Evolutionary conservation across 2,888 invertebrate genomes (phyloP).

Genomic region (Rotaria magnacalcarata): DNA sequence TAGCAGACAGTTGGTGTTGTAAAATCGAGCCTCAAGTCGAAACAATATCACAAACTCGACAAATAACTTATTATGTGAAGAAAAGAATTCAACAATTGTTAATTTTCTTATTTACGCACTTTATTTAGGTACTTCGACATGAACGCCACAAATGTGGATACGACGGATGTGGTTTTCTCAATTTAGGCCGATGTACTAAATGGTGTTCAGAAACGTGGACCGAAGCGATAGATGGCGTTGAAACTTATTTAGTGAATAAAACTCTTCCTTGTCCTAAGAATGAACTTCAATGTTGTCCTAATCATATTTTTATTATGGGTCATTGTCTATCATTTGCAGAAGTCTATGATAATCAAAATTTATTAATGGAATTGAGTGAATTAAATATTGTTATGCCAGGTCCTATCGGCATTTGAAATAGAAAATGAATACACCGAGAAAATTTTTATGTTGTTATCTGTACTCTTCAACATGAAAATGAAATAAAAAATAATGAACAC

Average conservation of each 20-base stretch:
- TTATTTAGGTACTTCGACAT: not conserved
- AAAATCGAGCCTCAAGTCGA: not conserved
- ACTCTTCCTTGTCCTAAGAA: slow-evolving; percentile 33
- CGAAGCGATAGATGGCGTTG: not conserved
- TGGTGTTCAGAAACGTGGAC: not conserved
- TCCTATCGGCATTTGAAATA: not conserved
- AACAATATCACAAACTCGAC: slow-evolving; percentile 37
- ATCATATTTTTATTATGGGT: slow-evolving; percentile 37
- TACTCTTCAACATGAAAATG: no score
- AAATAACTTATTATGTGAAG: not conserved
- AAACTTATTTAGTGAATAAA: slow-evolving; percentile 37
- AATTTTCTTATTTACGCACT: not conserved
- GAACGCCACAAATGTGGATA: slow-evolving; percentile 43
- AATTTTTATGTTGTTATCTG: not conserved
- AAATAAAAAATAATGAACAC: not conserved
- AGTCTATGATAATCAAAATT: slow-evolving; percentile 39
- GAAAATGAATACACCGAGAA: not conserved
- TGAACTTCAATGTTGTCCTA: slow-evolving; percentile 35
- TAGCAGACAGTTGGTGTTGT: slow-evolving; percentile 44
- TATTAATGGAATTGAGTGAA: slow-evolving; percentile 32
- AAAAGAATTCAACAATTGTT: not conserved
- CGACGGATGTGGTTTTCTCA: slow-evolving; percentile 40
- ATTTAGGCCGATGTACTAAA: slow-evolving; percentile 40
- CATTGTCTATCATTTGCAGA: slow-evolving; percentile 42
- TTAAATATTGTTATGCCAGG: slow-evolving; percentile 37